Base-by-base conservation (phyloP, 2,888 invertebrate genomes). In the Papilio protenor region DNA sequence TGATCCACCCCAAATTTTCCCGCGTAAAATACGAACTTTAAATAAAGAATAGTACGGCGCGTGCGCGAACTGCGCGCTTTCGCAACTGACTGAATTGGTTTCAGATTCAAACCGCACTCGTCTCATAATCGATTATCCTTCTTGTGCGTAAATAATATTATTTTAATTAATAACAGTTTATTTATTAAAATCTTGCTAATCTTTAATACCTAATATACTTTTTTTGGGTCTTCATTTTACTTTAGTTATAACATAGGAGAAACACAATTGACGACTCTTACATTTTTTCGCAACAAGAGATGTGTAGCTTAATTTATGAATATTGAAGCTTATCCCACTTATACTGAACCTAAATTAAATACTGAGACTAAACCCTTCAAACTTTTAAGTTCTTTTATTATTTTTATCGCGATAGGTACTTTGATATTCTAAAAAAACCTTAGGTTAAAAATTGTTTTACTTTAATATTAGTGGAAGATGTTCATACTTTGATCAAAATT, bases 31-130 rank as follows among this genome's bases (percentile, higher is more conserved):
- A 64, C 64, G n/a, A 21, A 69, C 70, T 82, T 79, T 78, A 80
- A 74, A 66, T 11, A 66, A 78, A 77, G 78, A 73, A 74, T 77
- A 69, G 80, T 80, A 84, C 81, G 81, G 89, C 93, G 93, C 94
- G 91, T 92, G 91, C 93, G 93, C 93, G 83, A 80, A 81, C 86
- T 88, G 84, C 90, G 90, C 92, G 89, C 91, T 87, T 86, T 77
- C 86, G 85, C 89, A 85, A 91, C 92, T 92, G 86, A 79, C 80
- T 79, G 66, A 76, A 73, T 70, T 76, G 64, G 45, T 73, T 61
- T 45, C n/a, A n/a, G 70, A 79, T 47, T 69, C 21, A 40, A 47
- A 59, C 49, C 23, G 14, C 59, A 74, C 76, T 70, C n/a, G 49
- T 21, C 55, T 73, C 45, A 10, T 10, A 64, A 23, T 69, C 33